Evolutionary conservation across 92 coral and sea anemone species (phyloP), one percentile per base, ranked within the genome.

Genomic region (Chrysogorgia sp.): DNA sequence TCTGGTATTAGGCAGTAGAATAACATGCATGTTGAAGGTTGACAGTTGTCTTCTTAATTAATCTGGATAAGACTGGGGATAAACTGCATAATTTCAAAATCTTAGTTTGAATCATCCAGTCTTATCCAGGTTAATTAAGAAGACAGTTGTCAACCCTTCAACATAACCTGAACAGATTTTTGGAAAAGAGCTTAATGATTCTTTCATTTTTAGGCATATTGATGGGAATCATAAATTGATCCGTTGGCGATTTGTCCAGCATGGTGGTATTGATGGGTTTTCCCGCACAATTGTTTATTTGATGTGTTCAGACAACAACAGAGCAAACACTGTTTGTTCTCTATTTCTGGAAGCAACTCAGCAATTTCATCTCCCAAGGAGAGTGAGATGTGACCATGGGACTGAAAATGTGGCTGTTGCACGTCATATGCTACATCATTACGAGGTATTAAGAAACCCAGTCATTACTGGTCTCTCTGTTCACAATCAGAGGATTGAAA

Each of bases 401-500:
- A 75, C 81, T 2, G 70, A 75, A 75, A 58, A 58, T 49, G 67
- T 75, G 10, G 81, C 37, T 32, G 40, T 61, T 21, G 68, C 68
- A 61, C 68, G 68, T 61, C 21, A 21, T 10, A 25, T 61, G 68
- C 21, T 61, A 17, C 12, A 61, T 28, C 12, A 32, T 7, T 29
- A 61, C 26, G 68, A 35, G 10, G 68, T 61, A 6, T 7, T 10
- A 19, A 21, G 17, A 33, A 61, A 26, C 37, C 68, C 68, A 26
- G 40, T 61, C 12, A 61, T 61, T 21, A 61, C 68, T 1, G 40
- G 68, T 25, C 40, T 61, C 40, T 82, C 90, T 19, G 90, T 86
- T 6, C 86, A 86, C 63, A 86, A 86, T 65, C 90, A 86, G 43
- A 13, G 87, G 40, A 82, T 86, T 4, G 90, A 86, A 33, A 22